Evolutionary conservation across 2,888 invertebrate species (phyloP).

Genomic region (Leptopilina syphax): DNA sequence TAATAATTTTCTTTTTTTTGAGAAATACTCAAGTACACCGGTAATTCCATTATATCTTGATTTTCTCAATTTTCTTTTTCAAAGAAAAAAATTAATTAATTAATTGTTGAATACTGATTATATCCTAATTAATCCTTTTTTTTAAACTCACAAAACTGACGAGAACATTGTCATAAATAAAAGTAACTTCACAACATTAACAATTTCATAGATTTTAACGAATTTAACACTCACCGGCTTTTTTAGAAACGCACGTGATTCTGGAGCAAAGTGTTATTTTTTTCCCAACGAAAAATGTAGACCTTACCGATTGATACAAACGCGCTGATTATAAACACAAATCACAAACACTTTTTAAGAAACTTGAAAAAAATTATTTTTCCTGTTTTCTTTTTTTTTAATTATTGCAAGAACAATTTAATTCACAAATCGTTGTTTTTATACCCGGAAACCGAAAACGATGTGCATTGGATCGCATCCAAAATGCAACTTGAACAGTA

Average conservation of each 20-base stretch:
- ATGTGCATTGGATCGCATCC: slow-evolving; percentile 75
- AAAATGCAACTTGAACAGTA: slow-evolving; percentile 75
- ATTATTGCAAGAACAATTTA: neutral
- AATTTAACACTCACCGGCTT: slow-evolving; percentile 20
- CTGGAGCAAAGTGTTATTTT: slow-evolving; percentile 4
- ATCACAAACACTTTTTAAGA: neutral
- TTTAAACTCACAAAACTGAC: neutral
- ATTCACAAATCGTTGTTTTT: slow-evolving; percentile 38
- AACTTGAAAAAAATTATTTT: slow-evolving; percentile 2
- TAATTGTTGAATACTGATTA: neutral
- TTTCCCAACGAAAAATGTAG: neutral
- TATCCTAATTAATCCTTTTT: neutral
- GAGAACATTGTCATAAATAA: neutral
- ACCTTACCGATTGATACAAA: slow-evolving; percentile 13
- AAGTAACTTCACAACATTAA: neutral
- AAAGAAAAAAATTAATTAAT: neutral
- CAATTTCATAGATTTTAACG: neutral
- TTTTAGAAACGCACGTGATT: slow-evolving; percentile 24
- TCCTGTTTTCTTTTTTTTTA: neutral
- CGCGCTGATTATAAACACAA: neutral
- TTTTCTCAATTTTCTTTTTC: neutral
- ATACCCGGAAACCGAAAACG: slow-evolving; percentile 62
- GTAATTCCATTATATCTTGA: neutral
- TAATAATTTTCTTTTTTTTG: no score
- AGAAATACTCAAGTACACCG: no score